Conservation (phyloP, 2,888 invertebrate genomes). For the Macaria notata region DNA sequence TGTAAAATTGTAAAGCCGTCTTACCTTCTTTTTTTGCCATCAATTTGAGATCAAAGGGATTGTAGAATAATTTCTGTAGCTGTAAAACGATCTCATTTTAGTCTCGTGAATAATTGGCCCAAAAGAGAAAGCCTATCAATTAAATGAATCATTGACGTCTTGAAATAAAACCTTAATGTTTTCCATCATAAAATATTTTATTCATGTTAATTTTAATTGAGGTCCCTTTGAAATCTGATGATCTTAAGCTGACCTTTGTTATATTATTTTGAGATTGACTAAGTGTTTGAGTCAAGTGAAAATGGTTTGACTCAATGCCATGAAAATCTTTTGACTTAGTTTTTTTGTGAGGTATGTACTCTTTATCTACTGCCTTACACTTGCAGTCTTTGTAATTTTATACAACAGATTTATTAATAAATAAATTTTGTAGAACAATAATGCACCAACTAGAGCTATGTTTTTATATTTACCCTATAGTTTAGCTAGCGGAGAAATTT, state of each 20-base stretch:
- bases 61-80: slow-evolving; percentile 25
- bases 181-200: slow-evolving; percentile 31
- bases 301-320: no score
- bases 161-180: slow-evolving; percentile 36
- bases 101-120: slow-evolving; percentile 33
- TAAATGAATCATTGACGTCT: slow-evolving; percentile 48
- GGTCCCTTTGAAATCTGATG: slow-evolving; percentile 27
- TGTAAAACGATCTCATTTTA: slow-evolving; percentile 18
- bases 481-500: no score
- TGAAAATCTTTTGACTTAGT: no score
- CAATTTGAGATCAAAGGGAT: slow-evolving; percentile 25
- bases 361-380: no score
- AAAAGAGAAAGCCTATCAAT: slow-evolving; percentile 49
- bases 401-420: no score
- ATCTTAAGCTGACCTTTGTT: slow-evolving; percentile 21
- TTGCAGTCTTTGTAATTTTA: no score
- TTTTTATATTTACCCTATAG: no score
- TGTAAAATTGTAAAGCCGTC: slow-evolving; percentile 12
- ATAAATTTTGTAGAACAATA: no score
- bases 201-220: slow-evolving; percentile 32
- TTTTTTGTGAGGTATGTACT: no score
- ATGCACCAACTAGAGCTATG: no score
- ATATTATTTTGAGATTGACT: no score
- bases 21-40: slow-evolving; percentile 10
- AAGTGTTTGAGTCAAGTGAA: no score